Evolutionary conservation across 2,888 invertebrate genomes (phyloP).

Genomic region (Panzeria rudis): DNA sequence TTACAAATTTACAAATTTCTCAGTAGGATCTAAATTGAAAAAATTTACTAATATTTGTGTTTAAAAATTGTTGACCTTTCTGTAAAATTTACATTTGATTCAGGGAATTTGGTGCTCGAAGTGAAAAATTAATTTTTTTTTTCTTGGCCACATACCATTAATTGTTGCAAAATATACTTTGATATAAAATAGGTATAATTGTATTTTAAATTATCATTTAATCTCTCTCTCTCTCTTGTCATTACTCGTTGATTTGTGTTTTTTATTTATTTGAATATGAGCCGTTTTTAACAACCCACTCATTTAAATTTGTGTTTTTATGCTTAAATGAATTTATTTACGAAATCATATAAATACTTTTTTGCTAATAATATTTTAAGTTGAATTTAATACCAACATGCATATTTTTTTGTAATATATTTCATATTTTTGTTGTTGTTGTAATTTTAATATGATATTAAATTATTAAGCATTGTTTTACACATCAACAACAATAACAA

Average conservation of each 20-base stretch:
- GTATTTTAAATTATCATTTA: slow-evolving; percentile 3
- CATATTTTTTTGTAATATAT: background rate
- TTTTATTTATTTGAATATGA: slow-evolving; percentile 34
- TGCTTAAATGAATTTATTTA: slow-evolving; percentile 62
- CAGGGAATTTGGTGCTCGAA: too few species aligned
- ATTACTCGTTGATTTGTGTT: background rate
- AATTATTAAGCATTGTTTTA: slow-evolving; percentile 54
- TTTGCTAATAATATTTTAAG: slow-evolving; percentile 3
- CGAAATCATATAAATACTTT: slow-evolving; percentile 37
- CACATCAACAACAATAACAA: slow-evolving; percentile 50
- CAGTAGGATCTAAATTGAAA: too few species aligned
- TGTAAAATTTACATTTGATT: too few species aligned
- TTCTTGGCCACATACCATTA: too few species aligned
- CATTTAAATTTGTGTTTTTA: slow-evolving; percentile 33
- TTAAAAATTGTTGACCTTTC: too few species aligned
- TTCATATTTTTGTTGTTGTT: background rate
- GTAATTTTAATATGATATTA: slow-evolving; percentile 37
- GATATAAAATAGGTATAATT: too few species aligned
- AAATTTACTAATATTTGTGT: too few species aligned
- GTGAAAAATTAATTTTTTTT: too few species aligned
- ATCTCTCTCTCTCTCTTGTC: background rate
- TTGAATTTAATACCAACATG: slow-evolving; percentile 18
- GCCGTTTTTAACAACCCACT: slow-evolving; percentile 49
- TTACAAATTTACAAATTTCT: too few species aligned
- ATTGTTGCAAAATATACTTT: too few species aligned